Base-by-base conservation (phyloP, 2,888 invertebrate genomes). In the Itoplectis maculator region DNA sequence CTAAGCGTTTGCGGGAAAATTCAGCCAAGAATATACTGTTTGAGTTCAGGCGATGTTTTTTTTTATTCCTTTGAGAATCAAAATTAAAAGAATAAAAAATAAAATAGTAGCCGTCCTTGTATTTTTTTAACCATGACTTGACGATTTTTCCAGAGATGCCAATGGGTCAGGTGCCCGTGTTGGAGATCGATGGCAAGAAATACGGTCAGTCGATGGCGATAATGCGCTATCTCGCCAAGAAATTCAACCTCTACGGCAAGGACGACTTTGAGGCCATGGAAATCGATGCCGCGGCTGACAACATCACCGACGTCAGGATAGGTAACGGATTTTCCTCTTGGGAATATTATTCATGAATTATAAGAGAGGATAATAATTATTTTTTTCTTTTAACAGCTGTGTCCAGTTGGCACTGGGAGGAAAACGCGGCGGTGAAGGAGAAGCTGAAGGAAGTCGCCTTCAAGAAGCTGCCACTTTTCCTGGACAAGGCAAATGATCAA, bases 201-300 rank as follows among this genome's bases (percentile, higher is more conserved):
- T 91, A 93, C 47, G 90, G 92, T 82, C 93, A 94, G 82, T 93
- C 93, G 2, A 91, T 92, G 79, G 94, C 95, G 40, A 95, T 95
- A 66, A 93, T 93, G 45, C 94, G 95, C 69, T 94, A 94, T 86
- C 86, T 95, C 0, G 94, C 94, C 1, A 92, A 92, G 75, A 93
- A 93, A 86, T 92, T 92, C 37, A 92, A 93, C 35, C 92, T 95
- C 0, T 91, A 94, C 51, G 94, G 94, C 0, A 86, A 89, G 0
- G 93, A 94, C 80, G 93, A 94, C 1, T 92, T 94, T 90, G 93
- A 94, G 51, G 93, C 94, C 80, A 92, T 94, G 2, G 89, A 93
- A 2, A 90, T 94, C 68, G 95, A 95, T 73, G 92, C 93, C 18
- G 84, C 91, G 0, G 93, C 93, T 0, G 93, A 93, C 56, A 93